Base-by-base conservation (phyloP, 2,113 vertebrate species). In the Delphinus delphis region DNA sequence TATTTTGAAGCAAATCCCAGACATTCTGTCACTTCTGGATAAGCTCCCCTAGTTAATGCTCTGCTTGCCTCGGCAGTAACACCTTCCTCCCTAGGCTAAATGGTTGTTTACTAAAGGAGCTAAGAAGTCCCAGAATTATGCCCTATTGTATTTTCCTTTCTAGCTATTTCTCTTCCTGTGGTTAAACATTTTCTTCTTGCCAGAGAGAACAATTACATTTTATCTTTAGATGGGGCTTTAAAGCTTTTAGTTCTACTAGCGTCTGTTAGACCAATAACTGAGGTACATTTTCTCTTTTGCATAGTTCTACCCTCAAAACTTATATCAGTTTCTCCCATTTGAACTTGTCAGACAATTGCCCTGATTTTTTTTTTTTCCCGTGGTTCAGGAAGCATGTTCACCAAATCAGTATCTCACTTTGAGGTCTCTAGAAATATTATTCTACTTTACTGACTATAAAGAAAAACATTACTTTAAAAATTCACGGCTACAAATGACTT, bases 141-240 rank as follows among this genome's bases (percentile, higher is more conserved):
- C 25, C 55, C 77, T 28, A 33, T 84, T 65, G 17, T 86, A 33
- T 58, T 89, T 88, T 76, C 47, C 60, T 76, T 93, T 92, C 74
- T 67, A 71, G 15, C 25, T 83, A 26, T 73, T 86, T 96, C 81
- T 91, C 25, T 80, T 94, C 36, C 50, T 58, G 18, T 71, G 31
- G 23, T 74, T 95, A 89, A 95, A 55, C 62, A 87, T 93, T 87
- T 89, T 89, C 55, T 97, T 86, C 62, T 71, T 60, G 26, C 31
- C 84, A 23, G 79, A 83, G 23, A 94, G 58, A 94, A 79, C 21
- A 95, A 94, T 96, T 86, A 44, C 25, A 31, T 65, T 92, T 97
- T 92, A 81, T 97, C 79, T 81, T 94, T 67, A 60, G 77, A 47
- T 71, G 38, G 5, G 26, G 58, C 53, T 81, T 88, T 41, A 85